Evolutionary conservation across 2,888 invertebrate genomes (phyloP), one percentile per base, ranked within the genome.

Genomic region (Actias luna): DNA sequence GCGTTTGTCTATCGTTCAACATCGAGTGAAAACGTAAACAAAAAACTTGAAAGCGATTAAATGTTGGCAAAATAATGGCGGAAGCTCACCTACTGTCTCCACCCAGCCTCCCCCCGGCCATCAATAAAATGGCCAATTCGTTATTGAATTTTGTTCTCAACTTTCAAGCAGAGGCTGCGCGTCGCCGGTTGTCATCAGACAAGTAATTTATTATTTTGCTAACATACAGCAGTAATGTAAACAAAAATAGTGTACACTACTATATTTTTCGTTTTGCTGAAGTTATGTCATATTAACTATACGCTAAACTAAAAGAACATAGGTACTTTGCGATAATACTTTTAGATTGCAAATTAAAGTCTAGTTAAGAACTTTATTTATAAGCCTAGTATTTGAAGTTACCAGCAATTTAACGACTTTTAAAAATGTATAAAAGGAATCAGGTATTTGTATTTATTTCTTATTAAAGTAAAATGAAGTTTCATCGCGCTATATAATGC

Each of bases 71-170:
- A 84, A 82, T 81, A 85, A 90, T 89, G 88, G 87, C 89, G 87
- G 87, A 88, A 89, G 87, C 87, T 89, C 84, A 86, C 87, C 84
- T 78, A 84, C 80, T 80, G 88, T 89, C 91, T 89, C 89, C 90
- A 86, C 89, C 92, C 91, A 90, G 82, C 87, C 88, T 88, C 86
- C 88, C 91, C 89, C 91, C 89, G 80, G 87, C 88, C 91, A 91
- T 93, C 92, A 91, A 93, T 93, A 93, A 93, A 93, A 93, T 93
- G 93, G 92, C 93, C 91, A 93, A 92, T 89, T 92, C 92, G 87
- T 87, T 92, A 92, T 91, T 90, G 92, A 90, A 91, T 92, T 92
- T 92, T 90, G 87, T 89, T 82, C 82, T 80, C 80, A 89, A 90
- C 85, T 87, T 87, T 84, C 80, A 80, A 75, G 80, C 77, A 76